Base-by-base conservation (phyloP, 2,797 vertebrate genomes). In the Hozukius guyotensis region DNA sequence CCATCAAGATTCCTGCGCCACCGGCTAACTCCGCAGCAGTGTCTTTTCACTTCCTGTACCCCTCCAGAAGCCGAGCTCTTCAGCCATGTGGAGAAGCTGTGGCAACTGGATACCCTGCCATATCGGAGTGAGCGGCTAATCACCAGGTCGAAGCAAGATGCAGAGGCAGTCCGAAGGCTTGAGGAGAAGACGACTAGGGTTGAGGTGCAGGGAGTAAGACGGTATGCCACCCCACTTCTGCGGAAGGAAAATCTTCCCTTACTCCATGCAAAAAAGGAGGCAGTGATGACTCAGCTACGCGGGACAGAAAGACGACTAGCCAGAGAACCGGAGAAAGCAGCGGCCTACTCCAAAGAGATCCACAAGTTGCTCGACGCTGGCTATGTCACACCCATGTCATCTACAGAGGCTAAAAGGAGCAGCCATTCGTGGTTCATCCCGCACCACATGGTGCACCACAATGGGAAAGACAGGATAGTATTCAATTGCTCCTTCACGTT, bases 171-270 rank as follows among this genome's bases (percentile, higher is more conserved):
- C 32, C 13, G 49, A 34, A 67, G 3, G 22, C 75, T 82, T 6
- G 78, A 77, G 24, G 80, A 82, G 24, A 82, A 68, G 11, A 67
- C 68, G 4, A 57, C 22, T 29, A 49, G 29, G 8, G 8, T 81
- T 3, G 32, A 24, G 5, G 66, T 81, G 42, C 42, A 71, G 11
- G 71, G 70, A 12, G 61, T 62, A 4, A 60, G 4, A 1, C 25
- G 64, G 1, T 83, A 83, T 10, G 46, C 74, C 14, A 87, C 66
- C 9, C 77, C 71, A 1, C 31, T 83, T 9, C 42, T 78, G 22
- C 68, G 81, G 27, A 71, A 69, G 4, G 42, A 46, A 24, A 60
- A 72, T n/a, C 42, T 68, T 14, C 71, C 75, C 7, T 20, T 4
- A 1, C 60, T 81, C 4, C 53, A 59, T 32, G 66, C 65, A 5